phyloP scores from a whole-genome alignment of 1,140 invertebrate genomes.

The Penaeus vannamei region DNA sequence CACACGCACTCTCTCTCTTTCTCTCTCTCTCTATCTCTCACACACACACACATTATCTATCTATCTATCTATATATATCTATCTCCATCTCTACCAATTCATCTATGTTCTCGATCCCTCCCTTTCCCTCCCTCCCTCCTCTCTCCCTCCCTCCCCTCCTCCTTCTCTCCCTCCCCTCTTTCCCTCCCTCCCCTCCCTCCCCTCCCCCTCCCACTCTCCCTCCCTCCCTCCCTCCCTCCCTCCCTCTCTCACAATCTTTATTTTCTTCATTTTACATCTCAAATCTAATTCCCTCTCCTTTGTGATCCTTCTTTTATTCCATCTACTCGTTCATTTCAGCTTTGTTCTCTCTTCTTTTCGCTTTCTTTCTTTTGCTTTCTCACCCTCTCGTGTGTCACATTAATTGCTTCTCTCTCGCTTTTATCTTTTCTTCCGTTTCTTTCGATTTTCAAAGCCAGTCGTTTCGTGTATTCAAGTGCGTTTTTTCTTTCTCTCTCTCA shows the following conservation, averaged over 20 bases:
- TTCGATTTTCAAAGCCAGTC: too few relatives aligned
- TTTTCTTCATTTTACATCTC: background rate
- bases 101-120: too few relatives aligned
- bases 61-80: too few relatives aligned
- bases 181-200: too few relatives aligned
- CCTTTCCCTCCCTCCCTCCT: background rate
- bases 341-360: background rate
- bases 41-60: too few relatives aligned
- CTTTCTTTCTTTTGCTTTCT: background rate
- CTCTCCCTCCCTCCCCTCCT: background rate
- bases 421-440: too few relatives aligned
- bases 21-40: background rate
- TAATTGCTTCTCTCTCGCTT: background rate
- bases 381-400: background rate
- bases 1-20: background rate
- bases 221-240: background rate
- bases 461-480: too few relatives aligned
- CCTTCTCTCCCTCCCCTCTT: background rate
- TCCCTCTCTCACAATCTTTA: background rate
- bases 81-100: background rate
- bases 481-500: too few relatives aligned
- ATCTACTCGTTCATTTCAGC: too few relatives aligned
- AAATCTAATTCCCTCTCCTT: too few relatives aligned
- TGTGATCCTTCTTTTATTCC: too few relatives aligned
- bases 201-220: too few relatives aligned